Base-by-base conservation (phyloP, 2,888 invertebrate species). In the Tetanocera ferruginea region DNA sequence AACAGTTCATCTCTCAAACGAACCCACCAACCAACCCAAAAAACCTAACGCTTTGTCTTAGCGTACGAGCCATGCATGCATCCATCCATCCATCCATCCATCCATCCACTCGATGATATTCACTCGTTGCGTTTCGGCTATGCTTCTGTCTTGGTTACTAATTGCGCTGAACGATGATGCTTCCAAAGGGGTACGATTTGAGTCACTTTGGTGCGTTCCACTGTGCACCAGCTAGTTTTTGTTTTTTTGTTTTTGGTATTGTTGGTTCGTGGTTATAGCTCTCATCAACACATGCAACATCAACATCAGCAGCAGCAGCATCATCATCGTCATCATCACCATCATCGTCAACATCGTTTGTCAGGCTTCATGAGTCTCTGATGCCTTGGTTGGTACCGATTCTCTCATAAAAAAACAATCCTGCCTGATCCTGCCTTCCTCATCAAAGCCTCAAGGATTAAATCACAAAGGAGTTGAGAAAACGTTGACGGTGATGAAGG, bases 391-490 rank as follows among this genome's bases (percentile, higher is more conserved):
- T 14, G 14, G 23, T 55, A 55, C 23, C 19, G n/a, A 55, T 19
- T 55, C 19, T 19, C 55, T 8, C 55, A 55, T 19, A 19, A 23
- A 55, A 55, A 19, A 55, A 55, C 2, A 55, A 55, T 55, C 19
- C 55, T 23, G 55, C n/a, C 51, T 51, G 49, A 14, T 49, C 49
- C 51, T 51, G 25, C 14, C 51, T 28, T 17, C 64, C 34, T 14
- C n/a, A n/a, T n/a, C 64, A 17, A 23, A 37, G 57, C 72, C 57
- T 60, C 34, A 37, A 72, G 57, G 57, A 37, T 72, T 37, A 60
- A 72, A 72, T 72, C 34, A 72, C 72, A 60, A 72, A 72, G 72
- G 60, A 72, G 72, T 72, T 23, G 51, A 49, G 51, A 67, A 23
- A 37, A 67, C 67, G 49, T 67, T 43, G 67, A 49, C 11, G 43